These are phyloP conservation scores for Mya arenaria DNA, from an alignment of 1,140 invertebrate species.

Conservation along the genomic window DNA sequence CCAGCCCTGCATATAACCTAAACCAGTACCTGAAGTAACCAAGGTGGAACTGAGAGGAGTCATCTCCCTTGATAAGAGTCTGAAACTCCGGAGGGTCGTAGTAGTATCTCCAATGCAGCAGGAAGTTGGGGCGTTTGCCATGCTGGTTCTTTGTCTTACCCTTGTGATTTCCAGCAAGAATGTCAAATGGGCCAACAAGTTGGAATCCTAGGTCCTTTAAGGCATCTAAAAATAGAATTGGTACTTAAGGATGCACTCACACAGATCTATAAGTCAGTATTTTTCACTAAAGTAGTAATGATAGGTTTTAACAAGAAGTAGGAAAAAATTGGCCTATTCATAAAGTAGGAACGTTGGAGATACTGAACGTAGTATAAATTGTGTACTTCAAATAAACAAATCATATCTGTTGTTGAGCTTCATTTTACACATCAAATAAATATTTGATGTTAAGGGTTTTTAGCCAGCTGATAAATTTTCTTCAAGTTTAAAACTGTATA, in stretches of 20 bases:
- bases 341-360: not conserved
- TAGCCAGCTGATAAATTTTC: no score
- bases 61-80: conserved; percentile 84
- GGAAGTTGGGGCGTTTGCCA: conserved; percentile 84
- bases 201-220: conserved; percentile 86
- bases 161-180: conserved; percentile 87
- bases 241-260: not conserved
- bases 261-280: not conserved
- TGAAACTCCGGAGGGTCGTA: conserved; percentile 96
- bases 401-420: no score
- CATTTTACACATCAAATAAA: no score
- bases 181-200: conserved; percentile 94
- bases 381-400: no score
- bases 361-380: not conserved
- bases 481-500: no score
- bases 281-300: not conserved
- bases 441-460: no score
- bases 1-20: no score
- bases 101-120: conserved; percentile 93
- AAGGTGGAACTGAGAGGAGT: conserved; percentile 89
- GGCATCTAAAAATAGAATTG: conserved; percentile 81
- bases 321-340: not conserved
- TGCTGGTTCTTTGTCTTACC: conserved; percentile 80
- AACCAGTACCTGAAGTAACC: conserved; percentile 90
- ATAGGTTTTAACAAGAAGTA: no score